Conservation (phyloP, 2,797 vertebrate species). For the Astyanax mexicanus region DNA sequence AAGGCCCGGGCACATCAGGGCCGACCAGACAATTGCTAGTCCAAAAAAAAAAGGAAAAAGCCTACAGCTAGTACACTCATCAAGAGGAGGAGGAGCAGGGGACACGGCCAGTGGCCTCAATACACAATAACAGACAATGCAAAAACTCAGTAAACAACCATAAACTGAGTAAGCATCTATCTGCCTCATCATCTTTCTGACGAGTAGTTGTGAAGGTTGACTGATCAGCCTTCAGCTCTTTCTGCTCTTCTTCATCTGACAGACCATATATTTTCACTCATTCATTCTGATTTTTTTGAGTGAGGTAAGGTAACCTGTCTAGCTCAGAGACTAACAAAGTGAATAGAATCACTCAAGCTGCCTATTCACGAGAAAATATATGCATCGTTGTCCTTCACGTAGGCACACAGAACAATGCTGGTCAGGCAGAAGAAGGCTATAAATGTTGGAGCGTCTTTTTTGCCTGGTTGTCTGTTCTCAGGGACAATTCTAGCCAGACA, state of each 20-base stretch:
- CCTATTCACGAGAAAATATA: no score
- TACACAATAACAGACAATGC: neutral
- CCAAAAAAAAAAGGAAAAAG: no score
- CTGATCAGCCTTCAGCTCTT: neutral
- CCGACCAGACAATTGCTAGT: neutral
- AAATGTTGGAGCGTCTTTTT: no score
- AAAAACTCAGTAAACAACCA: neutral
- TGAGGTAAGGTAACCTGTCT: neutral
- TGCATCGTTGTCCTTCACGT: no score
- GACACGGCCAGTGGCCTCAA: neutral
- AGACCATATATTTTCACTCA: neutral
- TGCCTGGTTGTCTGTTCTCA: no score
- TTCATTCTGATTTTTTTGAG: neutral
- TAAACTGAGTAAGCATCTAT: neutral
- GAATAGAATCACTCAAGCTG: no score
- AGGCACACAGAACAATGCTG: neutral
- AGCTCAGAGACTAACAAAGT: no score
- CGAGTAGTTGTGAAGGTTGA: neutral
- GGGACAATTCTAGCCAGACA: no score
- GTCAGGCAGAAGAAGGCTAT: neutral
- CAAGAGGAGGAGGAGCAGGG: neutral
- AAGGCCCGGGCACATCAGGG: conserved; percentile 38
- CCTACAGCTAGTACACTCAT: neutral
- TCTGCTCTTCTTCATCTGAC: neutral
- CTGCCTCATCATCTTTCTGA: neutral